These are phyloP conservation scores for Oligia strigilis DNA, from an alignment of 2,888 invertebrate genomes.

Conservation along the genomic window DNA sequence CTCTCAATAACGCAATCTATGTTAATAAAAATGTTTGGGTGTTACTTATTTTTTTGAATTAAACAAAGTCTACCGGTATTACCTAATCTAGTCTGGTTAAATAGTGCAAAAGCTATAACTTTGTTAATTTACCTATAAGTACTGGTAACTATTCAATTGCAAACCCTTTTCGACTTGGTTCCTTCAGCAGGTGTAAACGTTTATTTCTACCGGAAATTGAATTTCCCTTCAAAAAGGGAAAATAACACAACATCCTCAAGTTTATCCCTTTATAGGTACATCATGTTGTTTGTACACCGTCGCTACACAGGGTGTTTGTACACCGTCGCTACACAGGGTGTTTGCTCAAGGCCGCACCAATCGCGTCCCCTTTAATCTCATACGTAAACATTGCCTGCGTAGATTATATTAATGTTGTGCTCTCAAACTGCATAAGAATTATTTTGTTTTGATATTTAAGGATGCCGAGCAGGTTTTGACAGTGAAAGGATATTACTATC, in stretches of 20 bases:
- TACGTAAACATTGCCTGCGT: constrained; percentile 54
- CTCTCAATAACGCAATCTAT: not conserved
- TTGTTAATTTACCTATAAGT: not conserved
- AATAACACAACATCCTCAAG: constrained; percentile 34
- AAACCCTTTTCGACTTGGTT: not conserved
- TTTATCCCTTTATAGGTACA: constrained; percentile 46
- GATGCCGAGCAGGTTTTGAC: no score
- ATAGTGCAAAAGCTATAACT: not conserved
- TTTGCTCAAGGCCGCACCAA: constrained; percentile 56
- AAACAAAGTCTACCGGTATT: not conserved
- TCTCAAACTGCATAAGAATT: constrained; percentile 21
- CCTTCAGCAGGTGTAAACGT: not conserved
- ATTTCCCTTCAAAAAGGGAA: constrained; percentile 21
- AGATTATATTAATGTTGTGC: constrained; percentile 61
- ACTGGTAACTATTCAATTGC: not conserved
- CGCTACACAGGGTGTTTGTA: constrained; percentile 50
- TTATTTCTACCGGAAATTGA: not conserved
- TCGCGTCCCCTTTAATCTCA: constrained; percentile 61
- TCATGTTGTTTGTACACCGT: constrained; percentile 44
- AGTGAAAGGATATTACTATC: not conserved
- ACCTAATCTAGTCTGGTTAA: not conserved
- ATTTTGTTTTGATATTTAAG: not conserved
- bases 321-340: constrained; percentile 46
- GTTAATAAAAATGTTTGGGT: no score
- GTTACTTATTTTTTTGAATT: not conserved